phyloP scores from a whole-genome alignment of 2,113 vertebrate genomes.

The Zosterops borbonicus region DNA sequence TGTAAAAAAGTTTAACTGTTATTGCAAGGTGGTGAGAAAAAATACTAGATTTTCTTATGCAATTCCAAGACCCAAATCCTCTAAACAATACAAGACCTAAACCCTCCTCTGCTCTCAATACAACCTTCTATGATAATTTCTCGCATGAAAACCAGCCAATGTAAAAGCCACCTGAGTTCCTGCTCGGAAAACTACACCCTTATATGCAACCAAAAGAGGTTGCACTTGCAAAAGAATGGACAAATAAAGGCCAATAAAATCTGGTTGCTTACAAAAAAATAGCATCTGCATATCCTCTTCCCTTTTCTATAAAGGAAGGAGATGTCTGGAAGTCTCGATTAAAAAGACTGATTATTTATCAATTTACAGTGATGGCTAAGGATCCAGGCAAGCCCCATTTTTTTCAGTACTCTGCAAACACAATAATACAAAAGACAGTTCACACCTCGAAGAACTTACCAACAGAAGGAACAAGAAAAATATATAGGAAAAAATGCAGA shows the following conservation, averaged over 20 bases:
- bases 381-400: not conserved
- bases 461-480: not conserved
- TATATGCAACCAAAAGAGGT: not conserved
- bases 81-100: not conserved
- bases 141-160: not conserved
- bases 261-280: not conserved
- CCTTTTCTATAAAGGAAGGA: not conserved
- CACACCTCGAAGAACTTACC: fast-evolving
- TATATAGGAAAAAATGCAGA: not conserved
- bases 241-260: not conserved
- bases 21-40: not conserved
- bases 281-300: not conserved
- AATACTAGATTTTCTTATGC: not conserved
- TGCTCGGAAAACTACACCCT: not conserved
- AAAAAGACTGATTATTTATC: not conserved
- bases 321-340: not conserved
- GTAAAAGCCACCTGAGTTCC: not conserved
- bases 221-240: not conserved
- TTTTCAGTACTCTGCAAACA: not conserved
- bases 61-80: not conserved
- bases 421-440: not conserved
- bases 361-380: not conserved
- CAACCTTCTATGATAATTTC: not conserved
- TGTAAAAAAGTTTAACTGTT: not conserved
- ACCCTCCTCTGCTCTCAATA: not conserved